Evolutionary conservation across 2,113 vertebrate genomes (phyloP), one percentile per base, ranked within the genome.

Genomic region (Ophiodon elongatus): DNA sequence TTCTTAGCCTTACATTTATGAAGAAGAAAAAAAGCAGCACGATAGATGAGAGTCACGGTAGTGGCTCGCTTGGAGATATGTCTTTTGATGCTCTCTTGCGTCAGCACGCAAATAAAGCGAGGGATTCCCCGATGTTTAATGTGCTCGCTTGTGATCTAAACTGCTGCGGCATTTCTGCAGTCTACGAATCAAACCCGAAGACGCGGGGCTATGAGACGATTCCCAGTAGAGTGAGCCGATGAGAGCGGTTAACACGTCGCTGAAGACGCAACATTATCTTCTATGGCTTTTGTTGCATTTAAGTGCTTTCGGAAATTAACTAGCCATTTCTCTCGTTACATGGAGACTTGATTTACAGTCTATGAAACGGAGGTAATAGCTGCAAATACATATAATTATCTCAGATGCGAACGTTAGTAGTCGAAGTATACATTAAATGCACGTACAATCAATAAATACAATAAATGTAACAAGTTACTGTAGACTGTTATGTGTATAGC

Each of bases 111-210:
- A 47, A 88, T 47, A 77, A 80, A 83, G 27, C 17, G 35, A 77
- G 84, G 91, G 87, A 71, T 88, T 84, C 80, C 89, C 86, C 45
- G 64, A 21, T 84, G 78, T 50, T 64, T 71, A 45, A 27, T 57
- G 29, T 60, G 72, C 56, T 29, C 69, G 62, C 43, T 29, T 62
- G 79, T 67, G 52, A 31, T 63, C 29, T 8, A 14, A 80, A 67
- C 52, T 45, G 45, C 74, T 59, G 65, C 63, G 71, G 45, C 27
- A 75, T 60, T 47, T 83, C 37, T 67, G 66, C 71, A 41, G 54
- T 6, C 47, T 62, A 56, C 33, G 47, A 35, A 10, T 23, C 3
- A 7, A 43, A 74, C 1, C 21, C 27, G 54, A 66, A 71, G 35
- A 87, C 33, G 41, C 45, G 59, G 21, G 41, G 41, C 31, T n/a